phyloP scores from a whole-genome alignment of 2,797 vertebrate genomes.

The Yasuhikotakia modesta region DNA sequence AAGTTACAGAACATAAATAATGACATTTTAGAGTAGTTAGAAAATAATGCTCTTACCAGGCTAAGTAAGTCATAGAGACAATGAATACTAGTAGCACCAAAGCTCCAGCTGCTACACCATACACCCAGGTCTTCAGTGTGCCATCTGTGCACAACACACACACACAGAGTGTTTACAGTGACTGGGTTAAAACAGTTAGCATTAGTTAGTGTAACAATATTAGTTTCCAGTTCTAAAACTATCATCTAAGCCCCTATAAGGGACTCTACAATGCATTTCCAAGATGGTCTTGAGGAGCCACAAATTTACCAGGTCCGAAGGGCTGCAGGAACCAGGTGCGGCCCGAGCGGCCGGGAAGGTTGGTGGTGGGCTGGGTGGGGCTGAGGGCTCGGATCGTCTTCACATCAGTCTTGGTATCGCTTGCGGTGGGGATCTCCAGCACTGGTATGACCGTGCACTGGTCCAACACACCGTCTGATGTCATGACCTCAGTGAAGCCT shows the following conservation, averaged over 20 bases:
- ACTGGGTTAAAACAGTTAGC: background rate
- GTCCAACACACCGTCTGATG: conserved; percentile 88
- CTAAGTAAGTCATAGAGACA: conserved; percentile 97
- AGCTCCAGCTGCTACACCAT: conserved; percentile 94
- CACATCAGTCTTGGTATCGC: conserved; percentile 89
- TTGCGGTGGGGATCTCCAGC: conserved; percentile 88
- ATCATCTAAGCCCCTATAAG: no score
- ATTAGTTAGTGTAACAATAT: conserved; percentile 6
- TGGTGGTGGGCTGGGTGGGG: conserved; percentile 84
- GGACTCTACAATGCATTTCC: no score
- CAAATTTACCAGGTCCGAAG: conserved; percentile 86
- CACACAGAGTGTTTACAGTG: no score
- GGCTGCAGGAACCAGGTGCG: conserved; percentile 97
- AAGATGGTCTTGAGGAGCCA: no score
- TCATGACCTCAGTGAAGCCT: conserved; percentile 95
- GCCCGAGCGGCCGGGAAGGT: conserved; percentile 80
- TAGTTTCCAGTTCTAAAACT: background rate
- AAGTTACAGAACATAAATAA: conserved; percentile 22
- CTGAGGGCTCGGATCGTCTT: conserved; percentile 93
- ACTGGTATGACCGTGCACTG: conserved; percentile 94
- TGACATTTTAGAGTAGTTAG: background rate
- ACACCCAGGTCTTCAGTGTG: conserved; percentile 98
- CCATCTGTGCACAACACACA: conserved; percentile 85
- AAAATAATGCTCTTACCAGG: conserved; percentile 85
- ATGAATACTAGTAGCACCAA: conserved; percentile 95